Evolutionary conservation across 1,140 invertebrate genomes (phyloP).

Genomic region (Thaumatotibia leucotreta): DNA sequence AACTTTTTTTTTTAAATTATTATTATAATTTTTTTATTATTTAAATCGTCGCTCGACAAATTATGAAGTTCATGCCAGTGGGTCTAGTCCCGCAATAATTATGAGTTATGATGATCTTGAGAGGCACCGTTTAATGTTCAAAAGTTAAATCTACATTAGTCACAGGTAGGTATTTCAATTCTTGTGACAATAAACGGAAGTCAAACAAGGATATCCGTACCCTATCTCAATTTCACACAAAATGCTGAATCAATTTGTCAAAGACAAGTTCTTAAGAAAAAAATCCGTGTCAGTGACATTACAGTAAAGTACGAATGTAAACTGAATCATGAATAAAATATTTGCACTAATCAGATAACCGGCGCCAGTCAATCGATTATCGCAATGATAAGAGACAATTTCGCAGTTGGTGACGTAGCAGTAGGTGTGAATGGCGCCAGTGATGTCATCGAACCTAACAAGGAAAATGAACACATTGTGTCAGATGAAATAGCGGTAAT

Average conservation of each 20-base stretch:
- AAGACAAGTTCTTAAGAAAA: too few species aligned
- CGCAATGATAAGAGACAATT: background rate
- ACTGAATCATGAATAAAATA: slow-evolving; percentile 8
- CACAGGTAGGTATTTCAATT: too few species aligned
- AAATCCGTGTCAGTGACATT: background rate
- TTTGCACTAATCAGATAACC: background rate
- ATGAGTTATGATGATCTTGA: too few species aligned
- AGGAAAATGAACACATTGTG: background rate
- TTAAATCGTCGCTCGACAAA: too few species aligned
- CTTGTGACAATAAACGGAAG: background rate
- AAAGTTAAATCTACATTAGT: too few species aligned
- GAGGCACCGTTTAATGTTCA: too few species aligned
- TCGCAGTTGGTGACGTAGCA: slow-evolving; percentile 2
- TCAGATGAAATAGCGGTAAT: background rate
- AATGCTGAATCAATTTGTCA: too few species aligned
- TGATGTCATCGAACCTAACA: background rate
- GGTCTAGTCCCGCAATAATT: too few species aligned
- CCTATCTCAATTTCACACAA: background rate
- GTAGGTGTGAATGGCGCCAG: slow-evolving; percentile 8
- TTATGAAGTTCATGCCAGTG: too few species aligned
- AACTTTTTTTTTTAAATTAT: too few species aligned
- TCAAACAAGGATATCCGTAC: background rate
- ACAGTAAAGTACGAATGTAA: background rate
- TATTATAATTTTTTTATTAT: too few species aligned
- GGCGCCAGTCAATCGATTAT: background rate